Evolutionary conservation across 1,140 invertebrate genomes (phyloP), one percentile per base, ranked within the genome.

Genomic region (Orius insidiosus): DNA sequence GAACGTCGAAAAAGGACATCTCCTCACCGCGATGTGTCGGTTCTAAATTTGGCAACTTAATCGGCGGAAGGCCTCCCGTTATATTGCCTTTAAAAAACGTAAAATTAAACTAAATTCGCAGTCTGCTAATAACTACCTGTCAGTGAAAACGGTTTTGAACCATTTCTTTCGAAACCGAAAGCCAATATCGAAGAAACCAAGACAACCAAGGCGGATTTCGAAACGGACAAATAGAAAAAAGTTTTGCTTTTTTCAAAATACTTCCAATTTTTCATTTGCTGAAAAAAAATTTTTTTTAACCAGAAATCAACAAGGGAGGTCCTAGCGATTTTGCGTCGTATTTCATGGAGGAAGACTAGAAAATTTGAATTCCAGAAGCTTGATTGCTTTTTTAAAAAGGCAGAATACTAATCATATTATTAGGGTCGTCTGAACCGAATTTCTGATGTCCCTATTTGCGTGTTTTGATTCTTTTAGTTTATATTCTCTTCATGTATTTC

Each of bases 321-420:
- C 36, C n/a, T n/a, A n/a, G n/a, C n/a, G n/a, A n/a, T n/a, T n/a
- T n/a, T n/a, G n/a, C n/a, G n/a, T n/a, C n/a, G n/a, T n/a, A n/a
- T n/a, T n/a, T 35, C 14, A 9, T 3, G 4, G 5, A 37, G 9
- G 16, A 16, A 11, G n/a, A n/a, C n/a, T n/a, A n/a, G 8, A 19
- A 42, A 24, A 2, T 15, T 13, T 46, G 38, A 13, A 45, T 45
- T 55, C 53, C 56, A 18, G 11, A 16, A 15, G 31, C 15, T 18
- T 46, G 8, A 83, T 78, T 56, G 76, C n/a, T 69, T 16, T 82
- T 63, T 2, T 63, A 34, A 2, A 84, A 55, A 36, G 85, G 61
- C 49, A 78, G 65, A 8, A 67, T 53, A 18, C 83, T 76, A 53
- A 57, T 34, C 57, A 65, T 52, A 55, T 24, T 24, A 24, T 24